Percentiles rank a stretch among this genome's conserved stretches.
Evolutionary conservation across 2,888 invertebrate genomes (phyloP).

Genomic region (Andrena bicolor): DNA sequence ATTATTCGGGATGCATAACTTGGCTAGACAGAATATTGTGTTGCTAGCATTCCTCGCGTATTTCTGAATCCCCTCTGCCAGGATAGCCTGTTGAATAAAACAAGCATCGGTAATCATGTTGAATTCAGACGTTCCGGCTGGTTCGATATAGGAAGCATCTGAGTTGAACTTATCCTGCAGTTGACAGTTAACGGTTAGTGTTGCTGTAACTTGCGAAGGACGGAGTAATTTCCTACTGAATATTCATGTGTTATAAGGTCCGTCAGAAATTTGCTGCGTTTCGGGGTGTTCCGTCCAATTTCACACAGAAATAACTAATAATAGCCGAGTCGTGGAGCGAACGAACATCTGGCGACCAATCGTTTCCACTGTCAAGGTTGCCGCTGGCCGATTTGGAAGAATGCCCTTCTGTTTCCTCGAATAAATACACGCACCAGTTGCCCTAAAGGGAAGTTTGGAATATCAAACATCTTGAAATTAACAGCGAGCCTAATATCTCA

Average conservation of each 20-base stretch:
- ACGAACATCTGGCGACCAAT: conserved; percentile 50
- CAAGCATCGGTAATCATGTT: background rate
- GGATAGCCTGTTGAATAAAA: background rate
- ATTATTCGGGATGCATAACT: background rate
- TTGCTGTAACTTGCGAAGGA: conserved; percentile 39
- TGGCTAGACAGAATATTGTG: background rate
- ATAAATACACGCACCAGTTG: background rate
- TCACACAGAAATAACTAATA: conserved; percentile 45
- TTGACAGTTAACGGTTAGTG: conserved; percentile 37
- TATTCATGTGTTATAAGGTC: conserved; percentile 32
- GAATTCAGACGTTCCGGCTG: background rate
- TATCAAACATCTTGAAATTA: no score
- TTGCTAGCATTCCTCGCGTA: background rate
- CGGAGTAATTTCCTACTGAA: conserved; percentile 41
- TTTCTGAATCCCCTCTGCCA: background rate
- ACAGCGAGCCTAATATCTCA: no score
- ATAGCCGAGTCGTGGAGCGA: conserved; percentile 29
- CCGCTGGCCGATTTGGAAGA: conserved; percentile 20
- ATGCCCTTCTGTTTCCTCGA: conserved; percentile 21
- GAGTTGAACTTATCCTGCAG: conserved; percentile 29
- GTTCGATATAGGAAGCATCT: background rate
- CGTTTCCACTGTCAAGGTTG: conserved; percentile 37
- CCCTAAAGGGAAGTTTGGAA: background rate
- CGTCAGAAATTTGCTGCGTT: conserved; percentile 40
- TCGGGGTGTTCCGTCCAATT: conserved; percentile 43